phyloP scores from a whole-genome alignment of 2,797 vertebrate genomes.

The Rhinichthys osculus region DNA sequence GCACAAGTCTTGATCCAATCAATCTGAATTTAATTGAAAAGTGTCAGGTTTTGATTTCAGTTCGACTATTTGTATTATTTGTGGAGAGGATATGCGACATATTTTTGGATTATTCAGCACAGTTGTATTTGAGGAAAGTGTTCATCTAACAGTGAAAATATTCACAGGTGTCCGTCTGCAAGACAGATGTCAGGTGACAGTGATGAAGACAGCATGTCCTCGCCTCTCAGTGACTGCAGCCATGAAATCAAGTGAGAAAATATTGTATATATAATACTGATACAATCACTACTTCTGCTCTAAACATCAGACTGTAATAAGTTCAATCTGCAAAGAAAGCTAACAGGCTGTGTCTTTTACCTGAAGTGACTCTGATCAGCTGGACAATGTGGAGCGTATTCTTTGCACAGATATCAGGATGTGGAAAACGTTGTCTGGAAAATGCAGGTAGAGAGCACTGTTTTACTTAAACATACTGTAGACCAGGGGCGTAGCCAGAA shows the following conservation, averaged over 20 bases:
- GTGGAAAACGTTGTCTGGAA: not conserved
- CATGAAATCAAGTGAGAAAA: conserved; percentile 3
- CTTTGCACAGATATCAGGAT: not conserved
- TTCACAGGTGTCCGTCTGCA: not conserved
- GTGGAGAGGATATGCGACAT: not conserved
- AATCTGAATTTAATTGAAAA: not conserved
- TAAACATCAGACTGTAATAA: not conserved
- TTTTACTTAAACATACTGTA: not conserved
- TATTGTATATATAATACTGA: not conserved
- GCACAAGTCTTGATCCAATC: not conserved
- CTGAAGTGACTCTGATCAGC: not conserved
- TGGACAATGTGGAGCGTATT: not conserved
- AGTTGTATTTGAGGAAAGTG: not conserved
- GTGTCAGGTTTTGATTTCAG: not conserved
- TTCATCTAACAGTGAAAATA: not conserved
- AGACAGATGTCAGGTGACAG: conserved; percentile 5
- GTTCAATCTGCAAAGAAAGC: not conserved
- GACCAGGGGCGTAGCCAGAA: no score
- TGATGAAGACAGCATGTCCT: conserved; percentile 22
- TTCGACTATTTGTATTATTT: not conserved
- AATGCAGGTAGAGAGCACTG: not conserved
- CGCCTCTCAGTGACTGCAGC: not conserved
- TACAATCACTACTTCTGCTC: not conserved
- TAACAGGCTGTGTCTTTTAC: not conserved
- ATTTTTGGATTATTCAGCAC: not conserved